Conservation (phyloP, 2,797 vertebrate species). For the Intellagama lesueurii region DNA sequence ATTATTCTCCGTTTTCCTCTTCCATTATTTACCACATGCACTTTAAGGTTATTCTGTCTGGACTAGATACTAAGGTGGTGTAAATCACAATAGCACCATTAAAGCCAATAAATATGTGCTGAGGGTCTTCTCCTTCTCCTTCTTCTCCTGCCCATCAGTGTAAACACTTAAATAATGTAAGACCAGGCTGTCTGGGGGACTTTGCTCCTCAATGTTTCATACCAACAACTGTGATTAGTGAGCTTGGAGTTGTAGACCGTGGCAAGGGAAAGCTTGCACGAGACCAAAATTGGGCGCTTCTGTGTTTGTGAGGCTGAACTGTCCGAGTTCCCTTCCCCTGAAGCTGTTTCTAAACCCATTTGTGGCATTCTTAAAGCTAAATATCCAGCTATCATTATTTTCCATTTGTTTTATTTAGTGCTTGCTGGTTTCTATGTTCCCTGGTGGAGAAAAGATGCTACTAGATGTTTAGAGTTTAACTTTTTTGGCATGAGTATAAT, state of each 20-base stretch:
- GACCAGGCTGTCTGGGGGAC: background rate
- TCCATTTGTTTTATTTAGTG: constrained; percentile 39
- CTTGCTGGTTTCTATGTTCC: background rate
- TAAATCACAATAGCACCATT: constrained; percentile 50
- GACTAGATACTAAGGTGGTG: constrained; percentile 56
- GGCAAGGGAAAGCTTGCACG: constrained; percentile 14
- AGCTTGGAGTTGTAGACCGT: constrained; percentile 17
- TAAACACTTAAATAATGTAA: constrained; percentile 44
- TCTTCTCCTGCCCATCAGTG: constrained; percentile 36
- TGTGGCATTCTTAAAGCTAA: constrained; percentile 19
- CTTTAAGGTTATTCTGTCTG: constrained; percentile 46
- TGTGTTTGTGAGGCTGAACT: constrained; percentile 28
- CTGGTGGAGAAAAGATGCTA: background rate
- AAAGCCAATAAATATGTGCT: constrained; percentile 54
- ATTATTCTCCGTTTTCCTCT: constrained; percentile 52
- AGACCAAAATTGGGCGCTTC: background rate
- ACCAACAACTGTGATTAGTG: constrained; percentile 16
- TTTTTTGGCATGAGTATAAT: background rate
- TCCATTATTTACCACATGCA: constrained; percentile 47
- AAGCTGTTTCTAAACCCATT: background rate
- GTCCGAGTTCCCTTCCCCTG: constrained; percentile 12
- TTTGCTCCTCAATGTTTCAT: constrained; percentile 25
- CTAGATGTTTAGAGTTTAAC: constrained; percentile 20
- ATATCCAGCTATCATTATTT: background rate
- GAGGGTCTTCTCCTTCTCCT: constrained; percentile 47